Base-by-base conservation (phyloP, 2,113 vertebrate species). In the Hystrix brachyura region DNA sequence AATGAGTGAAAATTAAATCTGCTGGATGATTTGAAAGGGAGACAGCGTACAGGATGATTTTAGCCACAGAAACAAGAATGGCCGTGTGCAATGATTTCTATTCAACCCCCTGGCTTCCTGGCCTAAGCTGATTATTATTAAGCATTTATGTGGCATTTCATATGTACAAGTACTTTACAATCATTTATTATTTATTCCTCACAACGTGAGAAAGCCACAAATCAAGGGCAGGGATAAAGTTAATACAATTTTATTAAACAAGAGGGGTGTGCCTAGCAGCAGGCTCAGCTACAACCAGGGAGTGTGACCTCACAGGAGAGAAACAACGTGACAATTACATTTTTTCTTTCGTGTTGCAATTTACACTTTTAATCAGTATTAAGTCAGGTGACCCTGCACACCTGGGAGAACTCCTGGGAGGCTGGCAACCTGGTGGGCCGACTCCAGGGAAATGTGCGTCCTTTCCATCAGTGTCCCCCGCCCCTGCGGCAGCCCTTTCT, bases 181-280 rank as follows among this genome's bases (percentile, higher is more conserved):
- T 98, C 98, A 98, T 98, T 96, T 98, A 98, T 98, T 98, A 98
- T 98, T 98, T 98, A 98, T 98, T 98, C 97, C 95, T 97, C 98
- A 94, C 97, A 98, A 97, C 91, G 92, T 98, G 97, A 98, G 97
- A 98, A 98, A 98, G 97, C 97, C 96, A 93, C 97, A 98, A 98
- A 98, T 98, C 98, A 98, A 98, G 97, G 97, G 91, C 97, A 97
- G 95, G 94, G 72, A 97, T 97, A 97, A 97, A 97, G 97, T 98
- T 97, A 98, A 97, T 97, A 97, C 96, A 98, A 96, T 98, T 98
- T 98, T 98, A 98, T 98, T 98, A 98, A 98, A 97, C 88, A 97
- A 95, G 96, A 98, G 96, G 96, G 91, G 96, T 97, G 98, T 96
- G 92, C 88, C 94, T 80, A 91, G 64, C 96, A 97, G 97, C 98